Base-by-base conservation (phyloP, 2,888 invertebrate species). In the Apamea crenata region DNA sequence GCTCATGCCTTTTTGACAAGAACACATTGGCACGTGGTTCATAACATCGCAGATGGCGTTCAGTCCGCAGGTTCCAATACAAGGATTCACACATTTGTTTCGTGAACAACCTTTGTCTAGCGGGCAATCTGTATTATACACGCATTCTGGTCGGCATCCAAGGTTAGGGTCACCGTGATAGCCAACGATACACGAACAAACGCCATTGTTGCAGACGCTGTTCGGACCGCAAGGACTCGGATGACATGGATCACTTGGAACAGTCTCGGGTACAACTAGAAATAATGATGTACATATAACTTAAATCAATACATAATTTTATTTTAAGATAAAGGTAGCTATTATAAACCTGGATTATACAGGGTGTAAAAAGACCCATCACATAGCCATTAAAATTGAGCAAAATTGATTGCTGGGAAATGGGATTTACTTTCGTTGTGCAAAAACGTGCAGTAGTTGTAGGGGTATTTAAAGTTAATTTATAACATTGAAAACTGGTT, bases 31-130 rank as follows among this genome's bases (percentile, higher is more conserved):
- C 82, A 98, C 97, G 90, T 98, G 98, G 87, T 98, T 98, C 88
- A 98, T 97, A 4, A 98, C 98, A 85, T 98, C 97, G 90, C 98
- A 98, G 77, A 97, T 95, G 16, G 98, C 98, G 91, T 98, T 98
- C 80, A 97, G 91, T 10, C 98, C 98, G 91, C 98, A 98, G 18
- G 98, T 98, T 86, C 98, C 98, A 70, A 97, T 97, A 91, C 98
- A 98, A 44, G 98, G 98, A 94, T 98, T 97, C n/a, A 96, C 91
- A 90, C 98, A 98, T 94, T 98, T 98, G 91, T 98, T 97, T 90
- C 97, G 94, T 85, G 97, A 97, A 88, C 98, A 98, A 65, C 98
- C 98, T 90, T 97, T 97, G 86, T 97, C 97, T 81, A 96, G 93
- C 29, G 97, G 94, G 91, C 98, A 98, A 91, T 98, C 98, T 1